Percentiles rank a stretch among this genome's conserved stretches.
These are phyloP conservation scores for Stenotaenia linearis DNA, from an alignment of 2,888 invertebrate genomes.

Conservation along the genomic window DNA sequence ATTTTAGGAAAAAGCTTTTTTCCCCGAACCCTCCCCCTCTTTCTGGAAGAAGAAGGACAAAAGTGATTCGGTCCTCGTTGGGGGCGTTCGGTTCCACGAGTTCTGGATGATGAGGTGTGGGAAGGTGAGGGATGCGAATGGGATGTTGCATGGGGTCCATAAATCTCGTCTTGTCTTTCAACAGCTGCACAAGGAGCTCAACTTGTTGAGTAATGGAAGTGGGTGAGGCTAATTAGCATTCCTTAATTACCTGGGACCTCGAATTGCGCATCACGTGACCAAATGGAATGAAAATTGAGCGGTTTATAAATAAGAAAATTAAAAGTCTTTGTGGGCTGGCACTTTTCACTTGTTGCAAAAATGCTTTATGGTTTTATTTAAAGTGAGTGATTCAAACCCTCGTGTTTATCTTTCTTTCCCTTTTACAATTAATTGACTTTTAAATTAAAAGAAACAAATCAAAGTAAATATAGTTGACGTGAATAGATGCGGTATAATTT, in stretches of 20 bases:
- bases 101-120: conserved; percentile 35
- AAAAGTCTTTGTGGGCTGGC: background rate
- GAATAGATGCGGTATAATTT: no score
- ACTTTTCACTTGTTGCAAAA: background rate
- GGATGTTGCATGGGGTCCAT: conserved; percentile 37
- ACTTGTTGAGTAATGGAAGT: conserved; percentile 26
- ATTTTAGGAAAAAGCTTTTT: background rate
- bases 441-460: no score
- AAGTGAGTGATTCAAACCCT: background rate
- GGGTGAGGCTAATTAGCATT: conserved; percentile 32
- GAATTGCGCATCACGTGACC: conserved; percentile 34
- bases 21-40: background rate
- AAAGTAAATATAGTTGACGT: no score
- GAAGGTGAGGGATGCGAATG: conserved; percentile 34
- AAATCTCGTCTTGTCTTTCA: conserved; percentile 13
- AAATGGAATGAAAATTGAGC: conserved; percentile 39
- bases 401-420: background rate
- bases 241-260: conserved; percentile 31
- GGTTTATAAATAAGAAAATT: conserved; percentile 45
- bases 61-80: conserved; percentile 37
- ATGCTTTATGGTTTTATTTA: background rate
- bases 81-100: conserved; percentile 33
- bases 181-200: conserved; percentile 24
- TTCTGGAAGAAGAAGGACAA: conserved; percentile 37
- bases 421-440: background rate